These are phyloP conservation scores for Clarias fuscus DNA, from an alignment of 2,797 vertebrate genomes.

Conservation along the genomic window DNA sequence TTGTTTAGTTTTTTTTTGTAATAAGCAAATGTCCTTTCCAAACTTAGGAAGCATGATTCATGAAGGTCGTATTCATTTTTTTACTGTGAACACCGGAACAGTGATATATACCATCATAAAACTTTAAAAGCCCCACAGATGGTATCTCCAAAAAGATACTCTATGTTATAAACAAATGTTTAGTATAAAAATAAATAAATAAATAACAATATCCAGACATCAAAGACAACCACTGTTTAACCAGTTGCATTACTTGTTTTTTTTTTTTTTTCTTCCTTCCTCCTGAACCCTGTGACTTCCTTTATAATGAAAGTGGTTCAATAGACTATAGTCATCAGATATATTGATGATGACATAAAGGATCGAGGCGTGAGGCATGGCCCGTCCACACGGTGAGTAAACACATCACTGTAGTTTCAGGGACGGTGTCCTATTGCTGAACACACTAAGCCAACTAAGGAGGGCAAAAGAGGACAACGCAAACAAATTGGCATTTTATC, in stretches of 20 bases:
- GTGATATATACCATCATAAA: conserved; percentile 3
- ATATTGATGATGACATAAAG: conserved; percentile 20
- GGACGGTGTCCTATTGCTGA: conserved; percentile 3
- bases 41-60: background rate
- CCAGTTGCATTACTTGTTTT: background rate
- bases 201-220: background rate
- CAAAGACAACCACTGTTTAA: background rate
- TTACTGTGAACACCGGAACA: conserved; percentile 1
- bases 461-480: conserved; percentile 25
- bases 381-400: conserved; percentile 7
- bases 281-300: conserved; percentile 11
- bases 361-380: background rate
- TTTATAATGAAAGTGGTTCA: conserved; percentile 14
- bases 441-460: conserved; percentile 18
- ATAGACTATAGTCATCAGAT: conserved; percentile 10
- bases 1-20: background rate
- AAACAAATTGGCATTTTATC: conserved; percentile 15
- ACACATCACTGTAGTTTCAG: conserved; percentile 33
- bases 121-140: conserved; percentile 24
- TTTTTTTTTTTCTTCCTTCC: background rate
- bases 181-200: background rate
- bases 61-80: background rate
- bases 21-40: conserved; percentile 10
- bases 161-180: conserved; percentile 10
- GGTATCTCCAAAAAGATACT: background rate